A percentile compares a stretch with the other conserved stretches of the same genome.
Conservation (phyloP, 2,113 vertebrate species). For the Sphyrna mokarran region DNA sequence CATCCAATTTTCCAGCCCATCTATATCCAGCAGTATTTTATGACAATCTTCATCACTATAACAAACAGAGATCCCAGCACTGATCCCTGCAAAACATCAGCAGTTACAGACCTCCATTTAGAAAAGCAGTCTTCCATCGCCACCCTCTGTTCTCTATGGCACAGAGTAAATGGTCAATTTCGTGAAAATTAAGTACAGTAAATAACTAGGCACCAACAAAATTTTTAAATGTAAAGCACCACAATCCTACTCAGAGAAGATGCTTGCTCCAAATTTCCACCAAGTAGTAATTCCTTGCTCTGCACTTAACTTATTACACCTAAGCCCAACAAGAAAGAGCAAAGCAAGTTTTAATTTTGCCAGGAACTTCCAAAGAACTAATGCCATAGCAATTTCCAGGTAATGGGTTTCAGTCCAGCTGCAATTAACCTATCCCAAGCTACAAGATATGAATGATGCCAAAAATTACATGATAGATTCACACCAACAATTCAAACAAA, state of each 20-base stretch:
- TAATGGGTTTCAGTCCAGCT: not conserved
- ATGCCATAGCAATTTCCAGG: not conserved
- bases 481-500: not conserved
- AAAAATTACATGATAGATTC: not conserved
- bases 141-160: too few relatives aligned
- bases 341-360: not conserved
- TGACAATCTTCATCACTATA: too few relatives aligned
- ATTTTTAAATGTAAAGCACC: not conserved
- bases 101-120: too few relatives aligned
- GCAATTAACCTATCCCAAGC: not conserved
- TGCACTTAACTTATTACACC: not conserved
- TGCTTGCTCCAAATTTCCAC: not conserved
- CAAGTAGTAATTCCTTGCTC: not conserved
- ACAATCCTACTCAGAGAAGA: not conserved
- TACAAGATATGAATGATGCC: not conserved
- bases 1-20: too few relatives aligned
- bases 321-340: not conserved
- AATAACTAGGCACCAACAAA: not conserved
- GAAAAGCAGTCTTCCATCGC: too few relatives aligned
- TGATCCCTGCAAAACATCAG: too few relatives aligned
- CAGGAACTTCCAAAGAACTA: not conserved
- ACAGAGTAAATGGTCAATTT: not conserved
- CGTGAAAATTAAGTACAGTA: not conserved
- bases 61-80: too few relatives aligned
- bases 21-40: too few relatives aligned